Percentiles rank a stretch among this genome's conserved stretches.
phyloP scores from a whole-genome alignment of 2,888 invertebrate species.

The Oscheius sp. region DNA sequence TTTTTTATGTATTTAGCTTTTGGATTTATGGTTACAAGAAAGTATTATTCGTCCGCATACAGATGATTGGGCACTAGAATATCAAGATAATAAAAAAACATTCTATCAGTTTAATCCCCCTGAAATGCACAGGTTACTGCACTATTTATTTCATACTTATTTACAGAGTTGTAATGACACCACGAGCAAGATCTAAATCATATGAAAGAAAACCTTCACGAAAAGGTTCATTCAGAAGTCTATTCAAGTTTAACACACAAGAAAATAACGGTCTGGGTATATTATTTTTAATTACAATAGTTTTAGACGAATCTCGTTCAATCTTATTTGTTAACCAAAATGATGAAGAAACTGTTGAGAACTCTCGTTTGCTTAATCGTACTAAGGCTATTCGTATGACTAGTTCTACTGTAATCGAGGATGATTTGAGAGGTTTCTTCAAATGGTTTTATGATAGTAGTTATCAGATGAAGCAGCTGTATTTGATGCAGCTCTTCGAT shows the following conservation, averaged over 20 bases:
- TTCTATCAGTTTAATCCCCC: constrained; percentile 4
- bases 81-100: constrained; percentile 10
- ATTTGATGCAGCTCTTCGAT: constrained; percentile 3
- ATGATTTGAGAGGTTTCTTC: not conserved
- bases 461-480: constrained; percentile 12
- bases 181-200: not conserved
- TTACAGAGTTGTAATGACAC: constrained; percentile 18
- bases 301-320: not conserved
- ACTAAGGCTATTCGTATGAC: not conserved
- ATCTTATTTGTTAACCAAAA: not conserved
- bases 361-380: not conserved
- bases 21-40: constrained; percentile 21
- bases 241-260: not conserved
- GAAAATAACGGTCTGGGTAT: constrained; percentile 3
- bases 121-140: not conserved
- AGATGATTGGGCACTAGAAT: constrained; percentile 9
- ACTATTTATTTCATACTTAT: not conserved
- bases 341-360: not conserved
- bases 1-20: not conserved
- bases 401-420: not conserved
- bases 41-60: constrained; percentile 1
- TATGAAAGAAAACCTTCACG: constrained; percentile 7
- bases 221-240: constrained; percentile 1
- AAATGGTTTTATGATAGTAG: not conserved
- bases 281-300: not conserved